Evolutionary conservation across 2,888 invertebrate species (phyloP).

Genomic region (Polietes domitor): DNA sequence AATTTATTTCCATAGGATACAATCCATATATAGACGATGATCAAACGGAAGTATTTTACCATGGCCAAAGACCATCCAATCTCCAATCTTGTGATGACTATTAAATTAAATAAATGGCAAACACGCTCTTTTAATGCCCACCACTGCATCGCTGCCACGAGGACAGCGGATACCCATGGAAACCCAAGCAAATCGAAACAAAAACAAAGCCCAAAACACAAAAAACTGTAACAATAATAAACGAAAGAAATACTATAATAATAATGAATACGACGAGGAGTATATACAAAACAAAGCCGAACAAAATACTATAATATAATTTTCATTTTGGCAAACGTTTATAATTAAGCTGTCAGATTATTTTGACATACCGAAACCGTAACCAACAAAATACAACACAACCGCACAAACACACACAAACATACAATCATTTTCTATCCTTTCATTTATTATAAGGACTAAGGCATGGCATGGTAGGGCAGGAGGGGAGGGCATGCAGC

Average conservation of each 20-base stretch:
- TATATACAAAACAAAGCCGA: slow-evolving; percentile 23
- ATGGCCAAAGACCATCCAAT: not conserved
- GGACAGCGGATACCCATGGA: not conserved
- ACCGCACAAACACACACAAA: not conserved
- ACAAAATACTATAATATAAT: slow-evolving; percentile 52
- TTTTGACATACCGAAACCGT: slow-evolving; percentile 76
- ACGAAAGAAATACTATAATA: slow-evolving; percentile 16
- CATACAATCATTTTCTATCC: not conserved
- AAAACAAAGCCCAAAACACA: not conserved
- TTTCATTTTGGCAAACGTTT: slow-evolving; percentile 70
- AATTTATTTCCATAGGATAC: no score
- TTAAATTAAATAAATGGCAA: no score
- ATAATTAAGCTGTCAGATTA: slow-evolving; percentile 81
- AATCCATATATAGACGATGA: no score
- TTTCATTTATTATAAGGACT: slow-evolving; percentile 8
- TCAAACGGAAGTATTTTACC: no score
- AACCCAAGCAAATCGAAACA: not conserved
- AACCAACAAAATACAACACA: slow-evolving; percentile 60
- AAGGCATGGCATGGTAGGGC: not conserved
- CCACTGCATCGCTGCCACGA: not conserved
- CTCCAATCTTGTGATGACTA: no score
- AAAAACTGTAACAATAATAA: slow-evolving; percentile 24
- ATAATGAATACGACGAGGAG: slow-evolving; percentile 31
- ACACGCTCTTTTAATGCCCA: not conserved
- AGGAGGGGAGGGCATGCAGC: not conserved